Percentiles rank a stretch among this genome's conserved stretches.
These are phyloP conservation scores for Hyposmocoma kahamanoa DNA, from an alignment of 1,140 invertebrate genomes.

Conservation along the genomic window DNA sequence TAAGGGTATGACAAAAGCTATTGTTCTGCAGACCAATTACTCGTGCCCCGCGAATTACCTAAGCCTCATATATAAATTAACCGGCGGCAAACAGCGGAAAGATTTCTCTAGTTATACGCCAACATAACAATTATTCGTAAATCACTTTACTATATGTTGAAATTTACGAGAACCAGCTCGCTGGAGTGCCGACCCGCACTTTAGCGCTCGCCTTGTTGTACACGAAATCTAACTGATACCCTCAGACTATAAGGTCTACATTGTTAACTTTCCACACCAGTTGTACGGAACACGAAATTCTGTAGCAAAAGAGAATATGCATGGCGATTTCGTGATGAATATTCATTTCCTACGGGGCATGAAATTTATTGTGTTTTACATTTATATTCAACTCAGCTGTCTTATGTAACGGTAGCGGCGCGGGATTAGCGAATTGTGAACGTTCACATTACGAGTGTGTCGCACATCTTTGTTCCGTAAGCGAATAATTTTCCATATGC, in stretches of 20 bases:
- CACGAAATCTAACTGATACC: slow-evolving; percentile 44
- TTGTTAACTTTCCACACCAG: slow-evolving; percentile 21
- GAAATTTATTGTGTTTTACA: slow-evolving; percentile 74
- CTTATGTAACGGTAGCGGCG: slow-evolving; percentile 71
- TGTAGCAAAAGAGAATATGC: slow-evolving; percentile 69
- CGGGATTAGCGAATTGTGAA: slow-evolving; percentile 68
- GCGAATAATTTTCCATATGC: slow-evolving; percentile 38
- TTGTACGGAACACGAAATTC: slow-evolving; percentile 53
- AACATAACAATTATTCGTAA: slow-evolving; percentile 74
- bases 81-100: slow-evolving; percentile 71
- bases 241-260: slow-evolving; percentile 43
- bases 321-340: slow-evolving; percentile 73
- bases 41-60: slow-evolving; percentile 70
- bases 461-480: slow-evolving; percentile 35
- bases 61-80: slow-evolving; percentile 74
- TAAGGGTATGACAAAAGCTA: slow-evolving; percentile 72
- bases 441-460: slow-evolving; percentile 52
- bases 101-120: slow-evolving; percentile 73
- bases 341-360: slow-evolving; percentile 74
- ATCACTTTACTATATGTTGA: slow-evolving; percentile 74
- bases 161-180: slow-evolving; percentile 63
- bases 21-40: slow-evolving; percentile 72
- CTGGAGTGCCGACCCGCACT: slow-evolving; percentile 41
- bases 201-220: slow-evolving; percentile 21
- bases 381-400: slow-evolving; percentile 72